Percentiles rank a stretch among this genome's conserved stretches.
Conservation (phyloP, 1,140 invertebrate species). For the Solenopsis invicta region DNA sequence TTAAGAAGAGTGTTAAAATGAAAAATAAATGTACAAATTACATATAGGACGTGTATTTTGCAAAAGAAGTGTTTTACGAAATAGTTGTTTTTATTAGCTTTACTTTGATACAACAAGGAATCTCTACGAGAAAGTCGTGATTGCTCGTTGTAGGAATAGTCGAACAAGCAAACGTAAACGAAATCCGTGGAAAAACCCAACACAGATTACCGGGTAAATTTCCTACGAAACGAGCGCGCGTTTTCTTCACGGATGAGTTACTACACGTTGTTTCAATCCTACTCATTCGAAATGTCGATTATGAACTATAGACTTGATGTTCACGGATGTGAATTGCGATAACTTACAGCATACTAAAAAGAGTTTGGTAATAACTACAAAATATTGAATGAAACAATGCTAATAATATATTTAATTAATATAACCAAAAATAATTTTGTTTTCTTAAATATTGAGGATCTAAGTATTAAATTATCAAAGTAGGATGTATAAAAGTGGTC, state of each 20-base stretch:
- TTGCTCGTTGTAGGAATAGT: background rate
- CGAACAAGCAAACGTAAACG: constrained; percentile 8
- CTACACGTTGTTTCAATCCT: constrained; percentile 36
- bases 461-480: too few relatives aligned
- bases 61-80: too few relatives aligned
- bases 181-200: constrained; percentile 51
- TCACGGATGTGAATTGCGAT: constrained; percentile 33
- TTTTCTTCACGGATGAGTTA: constrained; percentile 51
- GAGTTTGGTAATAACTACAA: too few relatives aligned
- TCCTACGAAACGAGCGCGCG: constrained; percentile 40
- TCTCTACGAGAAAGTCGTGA: background rate
- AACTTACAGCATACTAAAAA: background rate
- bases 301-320: constrained; percentile 21
- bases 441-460: too few relatives aligned
- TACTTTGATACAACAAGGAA: background rate
- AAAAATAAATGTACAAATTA: too few relatives aligned
- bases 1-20: background rate
- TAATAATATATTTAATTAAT: too few relatives aligned
- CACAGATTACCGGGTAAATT: constrained; percentile 55
- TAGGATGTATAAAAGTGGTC: too few relatives aligned
- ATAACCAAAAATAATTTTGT: too few relatives aligned
- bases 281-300: constrained; percentile 54
- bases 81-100: background rate
- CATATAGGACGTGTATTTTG: too few relatives aligned
- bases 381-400: too few relatives aligned